Evolutionary conservation across 2,888 invertebrate genomes (phyloP), one percentile per base, ranked within the genome.

Genomic region (Cantharis rufa): DNA sequence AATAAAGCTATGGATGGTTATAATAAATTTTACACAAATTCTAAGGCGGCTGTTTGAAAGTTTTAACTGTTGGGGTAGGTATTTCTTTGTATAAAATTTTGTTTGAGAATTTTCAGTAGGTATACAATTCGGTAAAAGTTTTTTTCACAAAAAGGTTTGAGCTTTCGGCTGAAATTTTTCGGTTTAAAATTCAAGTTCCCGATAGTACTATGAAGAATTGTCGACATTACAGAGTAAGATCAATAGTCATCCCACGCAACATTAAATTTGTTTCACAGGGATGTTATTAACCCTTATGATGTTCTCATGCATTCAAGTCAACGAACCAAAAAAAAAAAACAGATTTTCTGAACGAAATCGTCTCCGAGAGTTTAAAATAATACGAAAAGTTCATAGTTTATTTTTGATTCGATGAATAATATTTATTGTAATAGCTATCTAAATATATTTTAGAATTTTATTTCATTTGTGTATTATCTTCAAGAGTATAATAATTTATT

Each of bases 191-290:
- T 48, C 48, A 48, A 48, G n/a, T 48, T 48, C n/a, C n/a, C 1
- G 48, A 48, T 48, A n/a, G 48, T 48, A n/a, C 48, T 48, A 48
- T 48, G 48, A 48, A n/a, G 48, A 48, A 48, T 48, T 48, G 48
- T n/a, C n/a, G 64, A 13, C 64, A 66, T 66, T 21, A 7, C 24
- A 16, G 24, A 9, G n/a, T 27, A 48, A 15, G 21, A 72, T 68
- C 72, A 72, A 72, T 72, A 72, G 15, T 15, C 64, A 28, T 66
- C 72, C 72, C 24, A 72, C 72, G 24, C 72, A 72, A 61, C 15
- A 48, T 48, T 66, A 72, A 72, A 66, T 66, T 72, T 72, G 66
- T 48, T 72, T 18, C 48, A 61, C 27, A 15, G 32, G 48, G 32
- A 68, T 18, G 71, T 71, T 71, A 72, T 21, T 72, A 64, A 64